Evolutionary conservation across 2,113 vertebrate species (phyloP).

Genomic region (Phalacrocorax carbo): DNA sequence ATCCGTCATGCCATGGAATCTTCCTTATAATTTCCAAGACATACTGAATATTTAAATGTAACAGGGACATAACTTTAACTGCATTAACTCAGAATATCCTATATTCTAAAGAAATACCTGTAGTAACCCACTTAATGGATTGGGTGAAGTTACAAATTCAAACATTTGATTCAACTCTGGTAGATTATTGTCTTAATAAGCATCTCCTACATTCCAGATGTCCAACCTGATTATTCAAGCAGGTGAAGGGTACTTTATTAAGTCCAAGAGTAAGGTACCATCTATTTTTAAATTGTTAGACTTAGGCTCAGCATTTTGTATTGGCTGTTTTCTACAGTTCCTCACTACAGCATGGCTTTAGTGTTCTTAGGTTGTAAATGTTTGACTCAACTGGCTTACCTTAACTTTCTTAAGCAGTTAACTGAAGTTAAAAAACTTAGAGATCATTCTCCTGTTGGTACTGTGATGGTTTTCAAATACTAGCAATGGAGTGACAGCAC

Average conservation of each 20-base stretch:
- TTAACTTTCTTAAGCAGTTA: neutral
- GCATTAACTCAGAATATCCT: neutral
- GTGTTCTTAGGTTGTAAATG: neutral
- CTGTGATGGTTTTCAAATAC: neutral
- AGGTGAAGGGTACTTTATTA: neutral
- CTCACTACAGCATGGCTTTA: neutral
- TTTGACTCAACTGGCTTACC: neutral
- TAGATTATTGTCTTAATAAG: neutral
- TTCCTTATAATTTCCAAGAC: neutral
- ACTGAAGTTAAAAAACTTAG: neutral
- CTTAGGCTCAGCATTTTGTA: neutral
- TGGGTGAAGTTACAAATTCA: neutral
- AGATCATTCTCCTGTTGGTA: neutral
- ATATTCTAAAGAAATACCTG: neutral
- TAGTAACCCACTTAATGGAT: neutral
- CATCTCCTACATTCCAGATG: neutral
- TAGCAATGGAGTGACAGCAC: neutral
- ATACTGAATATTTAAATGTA: neutral
- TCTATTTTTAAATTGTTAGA: neutral
- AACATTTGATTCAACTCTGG: neutral
- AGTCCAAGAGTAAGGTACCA: neutral
- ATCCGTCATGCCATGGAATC: neutral
- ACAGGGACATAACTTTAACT: neutral
- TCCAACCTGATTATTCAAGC: neutral
- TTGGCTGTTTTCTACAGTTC: neutral